Base-by-base conservation (phyloP, 2,113 vertebrate species). In the Kryptolebias marmoratus region DNA sequence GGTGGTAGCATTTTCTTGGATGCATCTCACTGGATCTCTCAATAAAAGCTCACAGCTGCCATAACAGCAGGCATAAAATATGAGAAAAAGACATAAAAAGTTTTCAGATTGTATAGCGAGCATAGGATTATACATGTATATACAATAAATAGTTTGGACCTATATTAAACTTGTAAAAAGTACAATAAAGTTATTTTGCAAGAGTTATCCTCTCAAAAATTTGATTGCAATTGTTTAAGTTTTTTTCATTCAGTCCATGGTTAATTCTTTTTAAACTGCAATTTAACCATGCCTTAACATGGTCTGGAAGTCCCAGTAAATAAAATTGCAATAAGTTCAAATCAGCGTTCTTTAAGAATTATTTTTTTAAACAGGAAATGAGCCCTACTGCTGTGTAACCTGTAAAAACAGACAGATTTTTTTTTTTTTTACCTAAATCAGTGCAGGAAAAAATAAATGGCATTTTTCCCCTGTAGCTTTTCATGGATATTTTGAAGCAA, bases 1-100 rank as follows among this genome's bases (percentile, higher is more conserved):
- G 72, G 9, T 47, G 64, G 27, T 7, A 44, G 80, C 81, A 75
- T 56, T 85, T 87, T 89, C 31, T 55, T 54, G 55, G 52, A 31
- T 64, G 48, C 16, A 39, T 80, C 71, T 71, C 61, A 3, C 32
- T 54, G 73, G 55, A 79, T 53, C 58, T 55, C 58, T 75, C 82
- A 77, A 67, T 87, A 67, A 79, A 74, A 71, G 22, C 53, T 79
- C 63, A 60, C 42, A 14, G 10, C 77, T 56, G 68, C 44, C 39
- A 28, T 70, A 64, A 65, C 42, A 75, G 56, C 60, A 68, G 62
- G 55, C 13, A 10, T 14, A 45, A 65, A 60, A 63, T 45, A 16
- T 30, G n/a, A 39, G 18, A 42, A 39, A 42, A 39, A 59, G 14
- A 32, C 44, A 31, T 27, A 15, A 65, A 44, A 60, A 68, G 44